phyloP scores from a whole-genome alignment of 2,888 invertebrate genomes.

The Rhogogaster chlorosoma region DNA sequence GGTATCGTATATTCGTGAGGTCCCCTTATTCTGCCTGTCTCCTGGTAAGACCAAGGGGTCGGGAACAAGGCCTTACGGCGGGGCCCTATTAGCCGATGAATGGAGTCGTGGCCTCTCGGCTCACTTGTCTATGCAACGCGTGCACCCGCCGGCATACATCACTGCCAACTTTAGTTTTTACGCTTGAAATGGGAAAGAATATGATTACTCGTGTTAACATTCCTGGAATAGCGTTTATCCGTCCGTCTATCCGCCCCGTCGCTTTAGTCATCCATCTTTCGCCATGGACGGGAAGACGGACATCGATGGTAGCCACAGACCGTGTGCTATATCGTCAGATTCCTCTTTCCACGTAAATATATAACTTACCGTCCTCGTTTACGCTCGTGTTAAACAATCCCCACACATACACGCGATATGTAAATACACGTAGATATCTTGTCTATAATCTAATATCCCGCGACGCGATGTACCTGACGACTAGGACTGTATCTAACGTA shows the following conservation, averaged over 20 bases:
- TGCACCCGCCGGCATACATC: constrained; percentile 72
- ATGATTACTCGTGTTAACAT: constrained; percentile 74
- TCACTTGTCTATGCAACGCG: constrained; percentile 73
- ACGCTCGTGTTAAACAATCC: background rate
- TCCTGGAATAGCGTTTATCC: constrained; percentile 67
- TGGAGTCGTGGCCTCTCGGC: constrained; percentile 67
- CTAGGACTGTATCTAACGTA: background rate
- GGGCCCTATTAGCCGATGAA: constrained; percentile 68
- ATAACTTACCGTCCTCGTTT: background rate
- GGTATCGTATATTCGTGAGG: constrained; percentile 33
- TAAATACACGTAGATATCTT: background rate
- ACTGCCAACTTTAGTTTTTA: constrained; percentile 73
- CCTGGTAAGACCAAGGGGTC: constrained; percentile 17
- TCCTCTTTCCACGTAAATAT: constrained; percentile 14
- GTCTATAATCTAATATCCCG: constrained; percentile 18
- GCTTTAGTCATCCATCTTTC: constrained; percentile 63
- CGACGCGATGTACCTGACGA: background rate
- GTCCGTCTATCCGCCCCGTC: constrained; percentile 58
- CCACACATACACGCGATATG: background rate
- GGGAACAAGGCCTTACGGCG: constrained; percentile 14
- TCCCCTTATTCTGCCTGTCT: background rate
- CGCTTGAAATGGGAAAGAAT: constrained; percentile 71
- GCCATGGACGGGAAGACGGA: constrained; percentile 50
- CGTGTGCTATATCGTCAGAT: background rate
- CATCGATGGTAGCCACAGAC: background rate